These are phyloP conservation scores for Eucidaris tribuloides DNA, from an alignment of 35 echinoderm and acorn worm genomes.

Conservation along the genomic window DNA sequence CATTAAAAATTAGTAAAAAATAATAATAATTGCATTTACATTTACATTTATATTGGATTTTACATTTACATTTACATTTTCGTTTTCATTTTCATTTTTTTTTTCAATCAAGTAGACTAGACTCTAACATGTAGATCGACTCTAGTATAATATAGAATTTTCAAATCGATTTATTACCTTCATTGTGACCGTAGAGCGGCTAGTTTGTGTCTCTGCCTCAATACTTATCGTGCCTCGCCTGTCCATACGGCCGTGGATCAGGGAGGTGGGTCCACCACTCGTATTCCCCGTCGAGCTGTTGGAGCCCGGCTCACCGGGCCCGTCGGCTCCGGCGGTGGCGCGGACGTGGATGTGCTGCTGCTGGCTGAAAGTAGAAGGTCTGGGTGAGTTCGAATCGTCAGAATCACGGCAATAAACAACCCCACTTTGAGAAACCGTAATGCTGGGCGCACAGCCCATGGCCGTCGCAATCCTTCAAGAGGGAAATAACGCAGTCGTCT, in stretches of 20 bases:
- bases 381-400: conserved; percentile 86
- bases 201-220: conserved; percentile 80
- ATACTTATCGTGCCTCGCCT: conserved; percentile 79
- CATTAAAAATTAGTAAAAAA: too few species aligned
- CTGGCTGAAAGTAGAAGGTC: conserved; percentile 63
- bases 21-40: too few species aligned
- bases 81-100: too few species aligned
- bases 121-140: too few species aligned
- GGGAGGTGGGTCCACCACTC: conserved; percentile 27
- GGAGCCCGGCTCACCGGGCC: not conserved
- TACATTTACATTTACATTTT: too few species aligned
- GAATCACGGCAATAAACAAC: conserved; percentile 97
- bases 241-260: conserved; percentile 65
- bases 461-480: too few species aligned
- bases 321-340: conserved; percentile 48
- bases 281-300: not conserved
- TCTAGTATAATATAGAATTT: too few species aligned
- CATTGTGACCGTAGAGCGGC: conserved; percentile 63
- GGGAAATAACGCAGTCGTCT: too few species aligned
- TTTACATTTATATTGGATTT: too few species aligned
- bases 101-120: too few species aligned
- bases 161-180: too few species aligned
- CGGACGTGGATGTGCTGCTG: conserved; percentile 79
- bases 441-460: conserved; percentile 99
- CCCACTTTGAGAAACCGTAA: conserved; percentile 95